Conservation (phyloP, 2,888 invertebrate species). For the Carpatolechia fugitivella region DNA sequence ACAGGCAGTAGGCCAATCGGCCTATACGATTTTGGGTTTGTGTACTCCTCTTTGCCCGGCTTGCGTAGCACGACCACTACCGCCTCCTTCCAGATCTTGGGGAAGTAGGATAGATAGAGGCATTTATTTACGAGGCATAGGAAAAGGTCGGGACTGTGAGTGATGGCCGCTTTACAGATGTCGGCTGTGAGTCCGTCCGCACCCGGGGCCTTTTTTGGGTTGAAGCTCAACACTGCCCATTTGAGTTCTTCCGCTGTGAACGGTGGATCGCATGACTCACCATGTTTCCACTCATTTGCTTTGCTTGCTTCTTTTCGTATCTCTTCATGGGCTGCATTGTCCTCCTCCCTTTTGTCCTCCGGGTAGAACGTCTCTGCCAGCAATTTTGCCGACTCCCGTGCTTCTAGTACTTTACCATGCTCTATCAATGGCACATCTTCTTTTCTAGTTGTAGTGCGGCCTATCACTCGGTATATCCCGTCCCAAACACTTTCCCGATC, state of each 20-base stretch:
- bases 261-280: background rate
- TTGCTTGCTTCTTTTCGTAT: background rate
- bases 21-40: background rate
- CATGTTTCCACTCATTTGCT: background rate
- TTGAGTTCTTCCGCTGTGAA: slow-evolving; percentile 4
- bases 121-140: background rate
- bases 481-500: slow-evolving; percentile 23
- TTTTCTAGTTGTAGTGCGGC: background rate
- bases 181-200: slow-evolving; percentile 21
- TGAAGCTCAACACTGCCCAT: slow-evolving; percentile 1
- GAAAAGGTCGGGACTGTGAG: background rate
- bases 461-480: slow-evolving; percentile 13
- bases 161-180: slow-evolving; percentile 8
- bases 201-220: slow-evolving; percentile 23
- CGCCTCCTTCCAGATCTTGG: background rate
- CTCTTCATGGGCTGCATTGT: slow-evolving; percentile 1
- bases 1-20: background rate
- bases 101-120: background rate
- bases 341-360: slow-evolving; percentile 1
- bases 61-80: background rate
- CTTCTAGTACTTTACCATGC: background rate
- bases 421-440: background rate
- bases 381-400: slow-evolving; percentile 5
- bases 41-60: background rate
- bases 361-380: too few relatives aligned